Evolutionary conservation across 2,797 vertebrate species (phyloP).

Genomic region (Helarctos malayanus): DNA sequence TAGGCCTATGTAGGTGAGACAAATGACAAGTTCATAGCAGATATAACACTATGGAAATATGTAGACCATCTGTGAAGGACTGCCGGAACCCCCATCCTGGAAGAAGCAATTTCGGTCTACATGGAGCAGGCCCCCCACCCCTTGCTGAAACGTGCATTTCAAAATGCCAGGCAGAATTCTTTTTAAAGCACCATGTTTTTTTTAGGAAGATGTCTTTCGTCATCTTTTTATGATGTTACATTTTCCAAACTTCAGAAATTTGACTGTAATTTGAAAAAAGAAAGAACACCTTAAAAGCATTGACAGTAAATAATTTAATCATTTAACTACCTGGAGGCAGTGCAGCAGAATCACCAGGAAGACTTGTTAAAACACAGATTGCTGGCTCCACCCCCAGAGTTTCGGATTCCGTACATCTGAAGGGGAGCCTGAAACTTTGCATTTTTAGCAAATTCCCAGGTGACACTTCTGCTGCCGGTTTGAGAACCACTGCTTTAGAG

Average conservation of each 20-base stretch:
- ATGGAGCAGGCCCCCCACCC: not conserved
- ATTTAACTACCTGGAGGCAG: not conserved
- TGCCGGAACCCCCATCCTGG: constrained; percentile 7
- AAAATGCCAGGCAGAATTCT: constrained; percentile 58
- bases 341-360: not conserved
- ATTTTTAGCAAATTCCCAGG: not conserved
- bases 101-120: constrained; percentile 45
- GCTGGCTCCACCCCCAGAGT: not conserved
- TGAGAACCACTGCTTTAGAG: constrained; percentile 19
- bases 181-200: constrained; percentile 30
- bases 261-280: constrained; percentile 49
- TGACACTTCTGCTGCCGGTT: not conserved
- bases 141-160: not conserved
- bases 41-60: constrained; percentile 5
- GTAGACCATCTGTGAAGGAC: not conserved
- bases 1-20: constrained; percentile 56
- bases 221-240: constrained; percentile 38
- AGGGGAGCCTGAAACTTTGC: not conserved
- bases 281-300: constrained; percentile 6
- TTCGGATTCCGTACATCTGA: not conserved
- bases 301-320: constrained; percentile 4
- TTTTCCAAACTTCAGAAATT: constrained; percentile 62
- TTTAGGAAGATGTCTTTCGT: constrained; percentile 13
- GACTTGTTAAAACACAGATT: not conserved
- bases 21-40: constrained; percentile 59